Percentiles rank a stretch among this genome's conserved stretches.
Conservation (phyloP, 2,888 invertebrate species). For the Aradus depressus region DNA sequence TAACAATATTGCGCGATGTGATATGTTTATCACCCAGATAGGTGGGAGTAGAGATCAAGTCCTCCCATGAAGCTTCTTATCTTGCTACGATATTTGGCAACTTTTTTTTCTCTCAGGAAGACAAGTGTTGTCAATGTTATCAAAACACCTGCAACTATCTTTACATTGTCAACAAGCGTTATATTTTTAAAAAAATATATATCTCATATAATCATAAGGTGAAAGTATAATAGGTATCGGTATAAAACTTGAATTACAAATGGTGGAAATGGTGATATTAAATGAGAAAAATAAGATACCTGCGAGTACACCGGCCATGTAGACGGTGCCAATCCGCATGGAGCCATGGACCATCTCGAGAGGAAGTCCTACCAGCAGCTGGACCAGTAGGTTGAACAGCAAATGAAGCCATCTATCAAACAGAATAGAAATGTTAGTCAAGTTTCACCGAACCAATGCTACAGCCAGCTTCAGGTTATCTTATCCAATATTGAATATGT, state of each 20-base stretch:
- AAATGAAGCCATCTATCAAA: constrained; percentile 75
- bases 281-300: constrained; percentile 42
- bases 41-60: too few species aligned
- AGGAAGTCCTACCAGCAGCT: constrained; percentile 84
- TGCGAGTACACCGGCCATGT: constrained; percentile 85
- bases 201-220: too few species aligned
- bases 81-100: too few species aligned
- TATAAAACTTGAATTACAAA: too few species aligned
- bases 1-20: too few species aligned
- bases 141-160: background rate
- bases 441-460: background rate
- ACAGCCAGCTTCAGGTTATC: background rate
- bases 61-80: too few species aligned
- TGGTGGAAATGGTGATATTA: too few species aligned
- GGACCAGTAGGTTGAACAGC: constrained; percentile 86
- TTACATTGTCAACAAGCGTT: too few species aligned
- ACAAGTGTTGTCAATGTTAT: background rate
- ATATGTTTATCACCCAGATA: too few species aligned
- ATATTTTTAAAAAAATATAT: too few species aligned
- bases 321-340: constrained; percentile 72
- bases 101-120: too few species aligned
- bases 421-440: constrained; percentile 6
- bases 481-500: background rate
- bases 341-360: constrained; percentile 95
- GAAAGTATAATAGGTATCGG: too few species aligned